Percentiles rank a stretch among this genome's conserved stretches.
Conservation (phyloP, 2,888 invertebrate species). For the Aspidiotus rigidus region DNA sequence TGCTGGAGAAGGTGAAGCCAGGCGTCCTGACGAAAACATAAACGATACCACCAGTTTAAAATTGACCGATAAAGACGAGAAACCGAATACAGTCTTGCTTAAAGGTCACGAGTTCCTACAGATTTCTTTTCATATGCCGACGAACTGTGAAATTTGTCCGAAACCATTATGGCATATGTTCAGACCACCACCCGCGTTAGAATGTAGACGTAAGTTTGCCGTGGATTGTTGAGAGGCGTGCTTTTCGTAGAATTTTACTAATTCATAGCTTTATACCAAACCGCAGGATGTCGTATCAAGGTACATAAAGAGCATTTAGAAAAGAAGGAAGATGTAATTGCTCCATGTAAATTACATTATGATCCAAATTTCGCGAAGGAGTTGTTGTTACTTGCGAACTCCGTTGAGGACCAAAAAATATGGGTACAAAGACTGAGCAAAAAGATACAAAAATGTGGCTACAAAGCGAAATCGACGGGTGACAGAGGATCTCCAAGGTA, state of each 20-base stretch:
- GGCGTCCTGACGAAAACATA: slow-evolving; percentile 56
- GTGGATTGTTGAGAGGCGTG: neutral
- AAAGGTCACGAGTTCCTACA: slow-evolving; percentile 94
- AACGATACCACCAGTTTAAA: slow-evolving; percentile 42
- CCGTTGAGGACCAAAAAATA: slow-evolving; percentile 76
- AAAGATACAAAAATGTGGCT: slow-evolving; percentile 86
- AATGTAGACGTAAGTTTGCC: slow-evolving; percentile 70
- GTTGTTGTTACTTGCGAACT: slow-evolving; percentile 76
- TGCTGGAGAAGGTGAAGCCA: slow-evolving; percentile 90
- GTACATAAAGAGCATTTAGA: slow-evolving; percentile 95
- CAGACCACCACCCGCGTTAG: slow-evolving; percentile 92
- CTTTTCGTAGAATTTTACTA: neutral
- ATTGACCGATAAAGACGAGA: slow-evolving; percentile 45
- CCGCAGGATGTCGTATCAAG: slow-evolving; percentile 83
- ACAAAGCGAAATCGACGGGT: slow-evolving; percentile 66
- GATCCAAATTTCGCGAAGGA: slow-evolving; percentile 91
- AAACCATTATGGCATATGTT: slow-evolving; percentile 97
- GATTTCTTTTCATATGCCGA: slow-evolving; percentile 96
- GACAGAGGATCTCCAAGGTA: slow-evolving; percentile 70
- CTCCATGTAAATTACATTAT: slow-evolving; percentile 92
- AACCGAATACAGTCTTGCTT: slow-evolving; percentile 58
- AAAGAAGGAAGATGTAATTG: slow-evolving; percentile 67
- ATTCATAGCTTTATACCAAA: neutral
- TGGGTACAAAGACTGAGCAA: slow-evolving; percentile 88
- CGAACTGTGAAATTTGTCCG: slow-evolving; percentile 94